Conservation (phyloP, 2,113 vertebrate genomes). For the Vulpes ferrilata region DNA sequence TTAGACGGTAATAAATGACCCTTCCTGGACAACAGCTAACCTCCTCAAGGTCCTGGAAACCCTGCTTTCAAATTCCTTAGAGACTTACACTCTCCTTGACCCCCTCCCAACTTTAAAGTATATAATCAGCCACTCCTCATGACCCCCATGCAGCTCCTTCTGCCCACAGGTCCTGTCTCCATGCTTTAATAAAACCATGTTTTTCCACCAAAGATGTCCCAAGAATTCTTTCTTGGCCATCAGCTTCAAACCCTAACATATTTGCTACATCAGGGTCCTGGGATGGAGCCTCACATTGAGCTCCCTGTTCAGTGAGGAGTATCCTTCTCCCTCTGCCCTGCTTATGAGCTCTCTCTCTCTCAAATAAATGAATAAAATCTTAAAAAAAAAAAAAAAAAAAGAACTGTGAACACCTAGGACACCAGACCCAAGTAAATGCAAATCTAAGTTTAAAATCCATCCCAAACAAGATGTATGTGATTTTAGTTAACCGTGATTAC, state of each 20-base stretch:
- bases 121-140: neutral
- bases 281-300: fast-evolving
- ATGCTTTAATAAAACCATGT: neutral
- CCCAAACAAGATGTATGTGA: neutral
- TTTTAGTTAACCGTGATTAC: neutral
- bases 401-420: neutral
- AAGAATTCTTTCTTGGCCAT: neutral
- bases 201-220: neutral
- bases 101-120: neutral
- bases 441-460: neutral
- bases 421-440: neutral
- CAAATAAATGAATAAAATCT: neutral
- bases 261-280: neutral
- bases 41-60: neutral
- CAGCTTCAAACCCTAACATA: neutral
- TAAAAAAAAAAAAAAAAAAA: neutral
- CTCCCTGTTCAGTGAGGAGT: neutral
- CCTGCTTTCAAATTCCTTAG: neutral
- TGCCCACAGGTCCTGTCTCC: neutral
- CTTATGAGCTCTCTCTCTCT: neutral
- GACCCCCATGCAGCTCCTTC: neutral
- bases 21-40: neutral
- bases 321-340: neutral
- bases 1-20: neutral
- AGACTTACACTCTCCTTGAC: neutral